Evolutionary conservation across 2,888 invertebrate species (phyloP), one percentile per base, ranked within the genome.

Genomic region (Creontiades dilutus): DNA sequence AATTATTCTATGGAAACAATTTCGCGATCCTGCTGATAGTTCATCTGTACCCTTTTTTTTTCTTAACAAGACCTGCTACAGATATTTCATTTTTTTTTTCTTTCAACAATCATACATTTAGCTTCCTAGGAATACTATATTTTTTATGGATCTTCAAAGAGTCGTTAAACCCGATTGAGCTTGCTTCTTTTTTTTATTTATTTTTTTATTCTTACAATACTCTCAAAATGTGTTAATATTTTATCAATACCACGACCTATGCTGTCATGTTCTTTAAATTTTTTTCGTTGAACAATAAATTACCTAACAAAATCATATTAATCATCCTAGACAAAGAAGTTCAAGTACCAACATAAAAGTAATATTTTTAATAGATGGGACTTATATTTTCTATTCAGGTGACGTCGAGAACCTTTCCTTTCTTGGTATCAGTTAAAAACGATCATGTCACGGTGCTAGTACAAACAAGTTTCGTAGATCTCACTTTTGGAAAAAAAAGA

Each of bases 21-120:
- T 85, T 55, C 1, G 57, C 61, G 61, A 27, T 61, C 57, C 61
- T 85, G 85, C 85, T n/a, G 57, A 61, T 57, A 23, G 85, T 85
- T 85, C 4, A 37, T 57, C 55, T 28, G 46, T 47, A 13, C 78
- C 2, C 28, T 37, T 37, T 4, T 37, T 37, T 27, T 57, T 57
- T 57, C 57, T 57, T 16, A 7, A 4, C 37, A 57, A 57, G 19
- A 57, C 57, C 57, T n/a, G 57, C 12, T n/a, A 57, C 23, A 23
- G 68, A 19, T 11, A 23, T 68, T 52, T 52, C 12, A 23, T 68
- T 12, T 23, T 23, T 68, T 12, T 23, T 23, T n/a, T 68, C 12
- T 68, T 68, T 68, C 19, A 68, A 68, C 68, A 68, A 23, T 37
- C 37, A 37, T 37, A 37, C 7, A 37, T 37, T 37, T 68, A 68